Evolutionary conservation across 2,888 invertebrate species (phyloP).

Genomic region (Eupithecia centaureata): DNA sequence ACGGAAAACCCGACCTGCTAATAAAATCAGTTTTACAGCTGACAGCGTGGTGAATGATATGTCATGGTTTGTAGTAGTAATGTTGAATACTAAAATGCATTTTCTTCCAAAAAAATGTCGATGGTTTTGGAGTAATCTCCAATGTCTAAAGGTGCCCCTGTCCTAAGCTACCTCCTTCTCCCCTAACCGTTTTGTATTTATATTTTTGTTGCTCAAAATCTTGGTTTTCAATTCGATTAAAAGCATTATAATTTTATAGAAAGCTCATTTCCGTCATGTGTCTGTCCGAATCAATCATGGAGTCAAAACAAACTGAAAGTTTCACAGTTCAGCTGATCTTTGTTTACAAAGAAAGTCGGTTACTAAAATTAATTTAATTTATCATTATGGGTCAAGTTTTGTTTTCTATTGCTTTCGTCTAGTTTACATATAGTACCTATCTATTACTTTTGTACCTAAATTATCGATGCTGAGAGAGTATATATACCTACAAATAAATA

Average conservation of each 20-base stretch:
- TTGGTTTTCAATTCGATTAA: neutral
- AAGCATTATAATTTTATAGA: neutral
- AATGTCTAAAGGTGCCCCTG: too few relatives aligned
- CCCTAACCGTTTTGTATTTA: neutral
- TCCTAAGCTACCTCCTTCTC: too few relatives aligned
- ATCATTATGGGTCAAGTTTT: neutral
- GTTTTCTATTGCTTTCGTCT: neutral
- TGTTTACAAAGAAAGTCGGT: slow-evolving; percentile 3
- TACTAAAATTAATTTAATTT: neutral
- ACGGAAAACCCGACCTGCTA: too few relatives aligned
- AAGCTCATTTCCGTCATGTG: slow-evolving; percentile 2
- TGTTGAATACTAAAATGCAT: too few relatives aligned
- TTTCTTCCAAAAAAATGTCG: too few relatives aligned
- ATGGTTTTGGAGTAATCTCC: too few relatives aligned
- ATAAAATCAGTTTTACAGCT: too few relatives aligned
- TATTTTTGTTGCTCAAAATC: neutral
- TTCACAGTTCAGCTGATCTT: neutral
- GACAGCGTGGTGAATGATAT: too few relatives aligned
- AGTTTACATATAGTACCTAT: neutral
- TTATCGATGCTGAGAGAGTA: too few relatives aligned
- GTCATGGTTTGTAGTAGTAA: too few relatives aligned
- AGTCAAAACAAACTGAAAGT: slow-evolving; percentile 4
- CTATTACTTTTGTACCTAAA: too few relatives aligned
- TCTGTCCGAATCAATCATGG: slow-evolving; percentile 1
- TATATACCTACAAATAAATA: too few relatives aligned